Evolutionary conservation across 2,113 vertebrate genomes (phyloP).

Genomic region (Excalfactoria chinensis): DNA sequence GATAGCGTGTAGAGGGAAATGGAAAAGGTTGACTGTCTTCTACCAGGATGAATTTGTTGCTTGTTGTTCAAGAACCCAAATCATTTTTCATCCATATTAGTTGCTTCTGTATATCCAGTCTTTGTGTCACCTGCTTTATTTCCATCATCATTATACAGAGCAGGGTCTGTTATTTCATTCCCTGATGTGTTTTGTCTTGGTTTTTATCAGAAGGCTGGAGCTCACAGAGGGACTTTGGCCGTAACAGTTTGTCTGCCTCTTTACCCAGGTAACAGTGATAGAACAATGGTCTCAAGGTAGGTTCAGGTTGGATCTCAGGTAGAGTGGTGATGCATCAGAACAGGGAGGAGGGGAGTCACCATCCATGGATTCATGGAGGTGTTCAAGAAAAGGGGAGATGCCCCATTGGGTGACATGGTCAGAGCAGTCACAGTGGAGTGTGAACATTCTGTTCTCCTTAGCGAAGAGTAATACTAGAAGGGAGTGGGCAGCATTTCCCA

Average conservation of each 20-base stretch:
- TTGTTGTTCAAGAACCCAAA: background rate
- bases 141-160: background rate
- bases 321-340: too few species aligned
- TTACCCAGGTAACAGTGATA: too few species aligned
- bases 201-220: background rate
- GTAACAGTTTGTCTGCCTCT: too few species aligned
- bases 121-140: background rate
- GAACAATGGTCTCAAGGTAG: too few species aligned
- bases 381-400: too few species aligned
- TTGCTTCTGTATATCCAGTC: background rate
- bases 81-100: background rate
- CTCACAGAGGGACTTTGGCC: background rate
- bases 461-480: background rate
- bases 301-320: too few species aligned
- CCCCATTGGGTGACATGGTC: too few species aligned
- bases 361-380: too few species aligned
- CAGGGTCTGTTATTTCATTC: background rate
- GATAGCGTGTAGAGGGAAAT: background rate
- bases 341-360: too few species aligned
- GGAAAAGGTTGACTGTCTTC: background rate
- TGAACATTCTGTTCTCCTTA: background rate
- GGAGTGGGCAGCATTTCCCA: background rate
- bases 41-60: background rate
- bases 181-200: background rate
- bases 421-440: too few species aligned